Evolutionary conservation across 2,113 vertebrate genomes (phyloP).

Genomic region (Fregetta grallaria): DNA sequence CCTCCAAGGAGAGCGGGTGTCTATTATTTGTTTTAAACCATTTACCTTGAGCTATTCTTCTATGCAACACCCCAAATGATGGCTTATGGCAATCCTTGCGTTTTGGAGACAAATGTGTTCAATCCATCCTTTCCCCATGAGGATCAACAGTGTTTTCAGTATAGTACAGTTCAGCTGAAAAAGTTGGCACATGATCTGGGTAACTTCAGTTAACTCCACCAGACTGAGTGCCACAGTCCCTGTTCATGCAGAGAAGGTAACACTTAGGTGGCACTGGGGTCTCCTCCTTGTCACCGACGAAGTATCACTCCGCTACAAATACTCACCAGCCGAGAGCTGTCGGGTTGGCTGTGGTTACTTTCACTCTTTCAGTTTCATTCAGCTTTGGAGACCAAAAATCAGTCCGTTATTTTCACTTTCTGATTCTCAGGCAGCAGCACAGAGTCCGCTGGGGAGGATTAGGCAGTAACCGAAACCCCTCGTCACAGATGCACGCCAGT

Average conservation of each 20-base stretch:
- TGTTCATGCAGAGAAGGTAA: background rate
- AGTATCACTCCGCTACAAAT: background rate
- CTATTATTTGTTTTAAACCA: background rate
- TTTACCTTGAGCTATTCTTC: background rate
- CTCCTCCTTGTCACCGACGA: background rate
- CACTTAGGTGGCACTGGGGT: background rate
- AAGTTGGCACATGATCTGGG: background rate
- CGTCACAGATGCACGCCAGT: fast-evolving
- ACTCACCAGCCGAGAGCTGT: background rate
- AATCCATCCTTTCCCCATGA: background rate
- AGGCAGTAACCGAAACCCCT: background rate
- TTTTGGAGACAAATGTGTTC: background rate
- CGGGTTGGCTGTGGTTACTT: background rate
- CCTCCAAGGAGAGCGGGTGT: background rate
- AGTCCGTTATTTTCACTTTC: background rate
- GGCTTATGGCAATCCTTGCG: background rate
- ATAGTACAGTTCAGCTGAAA: background rate
- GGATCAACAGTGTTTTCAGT: background rate
- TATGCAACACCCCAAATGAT: background rate
- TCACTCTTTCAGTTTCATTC: background rate
- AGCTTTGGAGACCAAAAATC: background rate
- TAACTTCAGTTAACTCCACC: background rate
- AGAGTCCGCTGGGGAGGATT: background rate
- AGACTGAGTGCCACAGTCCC: background rate
- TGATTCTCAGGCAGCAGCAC: background rate